Conservation (phyloP, 2,888 invertebrate genomes). For the Endotricha flammealis region DNA sequence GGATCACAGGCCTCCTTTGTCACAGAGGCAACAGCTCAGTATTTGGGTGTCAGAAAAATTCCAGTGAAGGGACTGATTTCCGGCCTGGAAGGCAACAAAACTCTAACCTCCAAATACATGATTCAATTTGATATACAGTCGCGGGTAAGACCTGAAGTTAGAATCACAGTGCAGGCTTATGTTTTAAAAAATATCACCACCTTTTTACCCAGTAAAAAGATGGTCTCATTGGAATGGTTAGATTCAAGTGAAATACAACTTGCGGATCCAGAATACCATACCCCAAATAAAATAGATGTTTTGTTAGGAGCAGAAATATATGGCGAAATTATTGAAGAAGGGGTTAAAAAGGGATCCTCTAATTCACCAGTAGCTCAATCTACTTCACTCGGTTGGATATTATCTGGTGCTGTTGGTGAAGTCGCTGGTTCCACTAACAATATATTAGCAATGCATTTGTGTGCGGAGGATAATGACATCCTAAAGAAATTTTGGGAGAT, state of each 20-base stretch:
- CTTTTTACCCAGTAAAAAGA: constrained; percentile 4
- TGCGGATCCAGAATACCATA: constrained; percentile 5
- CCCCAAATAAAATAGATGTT: constrained; percentile 3
- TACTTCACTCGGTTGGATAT: constrained; percentile 7
- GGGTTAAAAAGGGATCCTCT: background rate
- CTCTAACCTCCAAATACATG: background rate
- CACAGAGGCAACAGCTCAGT: background rate
- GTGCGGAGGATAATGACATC: background rate
- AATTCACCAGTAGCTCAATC: constrained; percentile 2
- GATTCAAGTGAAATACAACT: background rate
- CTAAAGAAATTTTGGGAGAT: constrained; percentile 8
- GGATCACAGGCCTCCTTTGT: constrained; percentile 7
- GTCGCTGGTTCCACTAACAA: background rate
- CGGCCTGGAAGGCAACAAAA: constrained; percentile 2
- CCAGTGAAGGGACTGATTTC: background rate
- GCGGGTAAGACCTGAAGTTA: background rate
- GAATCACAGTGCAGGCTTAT: constrained; percentile 1
- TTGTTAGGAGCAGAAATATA: constrained; percentile 9
- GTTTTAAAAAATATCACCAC: constrained; percentile 6
- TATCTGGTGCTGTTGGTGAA: constrained; percentile 3
- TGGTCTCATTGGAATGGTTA: constrained; percentile 1
- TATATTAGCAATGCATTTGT: background rate
- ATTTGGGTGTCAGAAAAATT: constrained; percentile 2
- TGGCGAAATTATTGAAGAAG: constrained; percentile 4
- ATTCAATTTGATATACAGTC: background rate